These are phyloP conservation scores for Gobio occitaniae DNA, from an alignment of 2,797 vertebrate species.

Conservation along the genomic window DNA sequence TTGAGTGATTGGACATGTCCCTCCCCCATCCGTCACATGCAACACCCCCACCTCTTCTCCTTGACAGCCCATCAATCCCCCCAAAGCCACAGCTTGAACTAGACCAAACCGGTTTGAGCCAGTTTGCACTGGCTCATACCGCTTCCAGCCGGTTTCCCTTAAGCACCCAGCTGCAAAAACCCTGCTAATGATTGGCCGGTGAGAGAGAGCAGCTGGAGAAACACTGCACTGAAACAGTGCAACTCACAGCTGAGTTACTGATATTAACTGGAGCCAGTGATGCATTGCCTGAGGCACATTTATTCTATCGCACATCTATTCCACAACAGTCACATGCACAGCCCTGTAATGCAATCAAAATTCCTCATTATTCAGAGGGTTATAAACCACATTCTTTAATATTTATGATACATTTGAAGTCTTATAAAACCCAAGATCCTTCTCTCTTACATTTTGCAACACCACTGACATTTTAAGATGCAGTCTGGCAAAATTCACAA, in stretches of 20 bases:
- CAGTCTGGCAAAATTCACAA: background rate
- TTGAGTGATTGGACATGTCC: slow-evolving; percentile 29
- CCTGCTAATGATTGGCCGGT: slow-evolving; percentile 66
- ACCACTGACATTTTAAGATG: background rate
- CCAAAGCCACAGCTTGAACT: slow-evolving; percentile 71
- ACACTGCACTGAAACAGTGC: slow-evolving; percentile 52
- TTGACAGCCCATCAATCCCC: slow-evolving; percentile 66
- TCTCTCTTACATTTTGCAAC: background rate
- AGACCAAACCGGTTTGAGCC: slow-evolving; percentile 74
- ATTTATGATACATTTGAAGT: background rate
- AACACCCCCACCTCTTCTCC: slow-evolving; percentile 48
- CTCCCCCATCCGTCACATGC: slow-evolving; percentile 38
- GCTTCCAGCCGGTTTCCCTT: slow-evolving; percentile 78
- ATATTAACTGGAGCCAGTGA: slow-evolving; percentile 46
- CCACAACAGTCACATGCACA: slow-evolving; percentile 28
- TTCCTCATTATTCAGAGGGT: slow-evolving; percentile 6
- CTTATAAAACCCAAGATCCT: background rate
- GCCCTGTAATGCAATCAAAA: background rate
- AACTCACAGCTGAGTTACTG: slow-evolving; percentile 49
- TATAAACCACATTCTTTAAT: background rate
- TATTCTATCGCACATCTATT: background rate
- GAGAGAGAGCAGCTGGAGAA: slow-evolving; percentile 71
- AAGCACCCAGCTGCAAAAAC: slow-evolving; percentile 72
- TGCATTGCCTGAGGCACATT: slow-evolving; percentile 26
- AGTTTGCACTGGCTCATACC: slow-evolving; percentile 72